Conservation (phyloP, 1,140 invertebrate genomes). For the Psilanteris sp. region DNA sequence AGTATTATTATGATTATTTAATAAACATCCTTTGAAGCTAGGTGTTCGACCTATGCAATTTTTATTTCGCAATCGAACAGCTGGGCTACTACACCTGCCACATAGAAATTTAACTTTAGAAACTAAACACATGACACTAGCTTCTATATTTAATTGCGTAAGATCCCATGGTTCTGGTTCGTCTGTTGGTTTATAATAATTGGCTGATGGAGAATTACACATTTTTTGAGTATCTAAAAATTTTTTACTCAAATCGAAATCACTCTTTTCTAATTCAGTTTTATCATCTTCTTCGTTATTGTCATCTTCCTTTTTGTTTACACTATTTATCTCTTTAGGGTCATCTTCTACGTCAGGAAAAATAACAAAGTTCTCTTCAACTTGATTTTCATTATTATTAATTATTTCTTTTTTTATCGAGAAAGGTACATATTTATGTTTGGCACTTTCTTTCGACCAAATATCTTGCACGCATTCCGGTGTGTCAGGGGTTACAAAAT, state of each 20-base stretch:
- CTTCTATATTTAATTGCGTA: slow-evolving; percentile 93
- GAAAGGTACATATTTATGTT: slow-evolving; percentile 65
- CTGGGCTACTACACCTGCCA: slow-evolving; percentile 86
- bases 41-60: slow-evolving; percentile 72
- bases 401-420: slow-evolving; percentile 67
- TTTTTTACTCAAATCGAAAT: slow-evolving; percentile 72
- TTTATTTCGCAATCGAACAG: slow-evolving; percentile 82
- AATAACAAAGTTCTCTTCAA: slow-evolving; percentile 75
- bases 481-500: slow-evolving; percentile 85
- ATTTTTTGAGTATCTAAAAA: slow-evolving; percentile 87
- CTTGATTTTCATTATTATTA: slow-evolving; percentile 34
- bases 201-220: slow-evolving; percentile 88
- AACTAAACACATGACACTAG: slow-evolving; percentile 91
- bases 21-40: slow-evolving; percentile 71
- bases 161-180: slow-evolving; percentile 94
- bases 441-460: slow-evolving; percentile 79
- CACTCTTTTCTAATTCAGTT: slow-evolving; percentile 62
- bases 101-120: slow-evolving; percentile 89
- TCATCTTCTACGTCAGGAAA: slow-evolving; percentile 77
- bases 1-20: slow-evolving; percentile 64
- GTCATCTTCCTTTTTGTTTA: slow-evolving; percentile 59
- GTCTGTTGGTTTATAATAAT: slow-evolving; percentile 90
- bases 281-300: slow-evolving; percentile 68
- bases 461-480: slow-evolving; percentile 82
- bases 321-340: slow-evolving; percentile 54